These are phyloP conservation scores for Allophyes oxyacanthae DNA, from an alignment of 2,888 invertebrate species.

Conservation along the genomic window DNA sequence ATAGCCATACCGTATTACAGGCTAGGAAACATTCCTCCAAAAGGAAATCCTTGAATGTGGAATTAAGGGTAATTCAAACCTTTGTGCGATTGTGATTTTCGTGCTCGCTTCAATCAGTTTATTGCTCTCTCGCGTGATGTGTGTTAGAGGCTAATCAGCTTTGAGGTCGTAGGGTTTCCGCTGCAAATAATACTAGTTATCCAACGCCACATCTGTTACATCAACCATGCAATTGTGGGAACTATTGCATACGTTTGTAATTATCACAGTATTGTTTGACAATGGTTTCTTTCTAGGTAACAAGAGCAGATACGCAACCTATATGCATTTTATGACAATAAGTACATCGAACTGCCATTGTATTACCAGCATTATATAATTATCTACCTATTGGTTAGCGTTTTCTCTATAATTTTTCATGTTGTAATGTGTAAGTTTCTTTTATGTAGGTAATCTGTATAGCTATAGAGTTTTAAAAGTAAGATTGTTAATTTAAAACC, in stretches of 20 bases:
- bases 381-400: slow-evolving; percentile 10
- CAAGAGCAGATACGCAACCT: slow-evolving; percentile 60
- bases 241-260: slow-evolving; percentile 63
- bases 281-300: slow-evolving; percentile 66
- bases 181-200: slow-evolving; percentile 69
- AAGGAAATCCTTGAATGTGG: slow-evolving; percentile 41
- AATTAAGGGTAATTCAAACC: slow-evolving; percentile 45
- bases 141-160: slow-evolving; percentile 56
- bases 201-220: slow-evolving; percentile 73
- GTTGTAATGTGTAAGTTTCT: slow-evolving; percentile 17
- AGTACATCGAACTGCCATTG: slow-evolving; percentile 35
- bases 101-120: slow-evolving; percentile 43
- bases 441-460: too few relatives aligned
- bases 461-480: too few relatives aligned
- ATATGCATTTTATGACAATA: slow-evolving; percentile 45
- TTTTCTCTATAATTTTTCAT: slow-evolving; percentile 30
- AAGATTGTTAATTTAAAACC: too few relatives aligned
- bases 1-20: slow-evolving; percentile 28
- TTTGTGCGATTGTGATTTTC: slow-evolving; percentile 43
- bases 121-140: slow-evolving; percentile 49
- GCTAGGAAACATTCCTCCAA: slow-evolving; percentile 24
- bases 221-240: slow-evolving; percentile 75
- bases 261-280: slow-evolving; percentile 63
- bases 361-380: slow-evolving; percentile 12
- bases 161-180: slow-evolving; percentile 74